Evolutionary conservation across 2,888 invertebrate genomes (phyloP).

Genomic region (Mythimna impura): DNA sequence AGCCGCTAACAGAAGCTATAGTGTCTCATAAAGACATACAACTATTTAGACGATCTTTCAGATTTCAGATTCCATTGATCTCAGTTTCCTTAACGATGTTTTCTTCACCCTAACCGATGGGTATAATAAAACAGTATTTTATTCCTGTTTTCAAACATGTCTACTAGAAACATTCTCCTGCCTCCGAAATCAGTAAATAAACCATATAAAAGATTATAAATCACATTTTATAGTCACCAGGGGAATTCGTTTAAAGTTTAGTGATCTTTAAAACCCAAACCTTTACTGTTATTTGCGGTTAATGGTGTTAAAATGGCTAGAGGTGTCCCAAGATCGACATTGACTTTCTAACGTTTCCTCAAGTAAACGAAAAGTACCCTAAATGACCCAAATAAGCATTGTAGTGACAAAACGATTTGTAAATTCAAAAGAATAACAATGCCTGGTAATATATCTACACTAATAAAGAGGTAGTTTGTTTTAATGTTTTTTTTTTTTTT

Average conservation of each 20-base stretch:
- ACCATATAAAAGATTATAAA: conserved; percentile 45
- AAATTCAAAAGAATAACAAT: no score
- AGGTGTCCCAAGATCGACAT: conserved; percentile 30
- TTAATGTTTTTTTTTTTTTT: no score
- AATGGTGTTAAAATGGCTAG: conserved; percentile 26
- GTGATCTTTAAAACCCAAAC: conserved; percentile 48
- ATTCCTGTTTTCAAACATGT: conserved; percentile 31
- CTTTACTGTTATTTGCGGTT: conserved; percentile 48
- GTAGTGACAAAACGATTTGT: not conserved
- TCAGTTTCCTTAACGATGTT: not conserved
- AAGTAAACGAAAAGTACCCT: not conserved
- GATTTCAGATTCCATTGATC: not conserved
- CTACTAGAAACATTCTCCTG: conserved; percentile 18
- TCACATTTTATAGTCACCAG: conserved; percentile 50
- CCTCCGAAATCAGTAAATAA: conserved; percentile 38
- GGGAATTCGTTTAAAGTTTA: conserved; percentile 52
- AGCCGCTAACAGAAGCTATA: no score
- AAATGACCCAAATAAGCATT: not conserved
- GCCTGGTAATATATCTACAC: no score
- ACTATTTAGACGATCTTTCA: not conserved
- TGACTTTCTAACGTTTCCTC: not conserved
- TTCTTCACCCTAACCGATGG: not conserved
- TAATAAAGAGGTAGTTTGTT: no score
- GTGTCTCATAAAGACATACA: no score
- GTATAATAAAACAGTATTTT: conserved; percentile 19